Conservation (phyloP, 2,888 invertebrate species). For the Entomobrya proxima region DNA sequence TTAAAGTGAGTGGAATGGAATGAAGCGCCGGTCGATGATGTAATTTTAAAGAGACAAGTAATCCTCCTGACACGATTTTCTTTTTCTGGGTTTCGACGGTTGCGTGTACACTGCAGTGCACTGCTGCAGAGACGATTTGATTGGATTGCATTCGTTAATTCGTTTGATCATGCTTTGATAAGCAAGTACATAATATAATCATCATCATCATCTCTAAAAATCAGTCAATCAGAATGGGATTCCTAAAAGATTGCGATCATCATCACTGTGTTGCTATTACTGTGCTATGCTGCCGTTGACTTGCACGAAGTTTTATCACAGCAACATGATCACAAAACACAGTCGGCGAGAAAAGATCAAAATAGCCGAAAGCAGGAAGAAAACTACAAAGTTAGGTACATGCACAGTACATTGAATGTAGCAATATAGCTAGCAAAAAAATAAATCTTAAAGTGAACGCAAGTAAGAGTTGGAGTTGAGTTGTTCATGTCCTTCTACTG, state of each 20-base stretch:
- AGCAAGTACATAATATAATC: not conserved
- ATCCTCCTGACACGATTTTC: slow-evolving; percentile 46
- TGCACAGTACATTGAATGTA: not conserved
- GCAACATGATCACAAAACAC: not conserved
- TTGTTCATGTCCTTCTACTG: too few species aligned
- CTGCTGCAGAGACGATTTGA: too few species aligned
- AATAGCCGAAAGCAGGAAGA: slow-evolving; percentile 43
- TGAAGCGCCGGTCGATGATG: slow-evolving; percentile 8
- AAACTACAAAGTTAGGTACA: not conserved
- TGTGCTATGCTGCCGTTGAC: not conserved
- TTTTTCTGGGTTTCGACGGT: slow-evolving; percentile 1
- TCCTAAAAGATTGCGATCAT: slow-evolving; percentile 21
- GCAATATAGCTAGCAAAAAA: not conserved
- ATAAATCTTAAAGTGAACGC: too few species aligned
- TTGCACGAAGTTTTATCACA: not conserved
- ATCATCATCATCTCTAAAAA: not conserved
- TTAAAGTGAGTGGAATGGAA: slow-evolving; percentile 22
- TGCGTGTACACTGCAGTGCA: not conserved
- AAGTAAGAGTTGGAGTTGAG: too few species aligned
- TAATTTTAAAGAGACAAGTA: slow-evolving; percentile 39
- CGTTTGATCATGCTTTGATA: not conserved
- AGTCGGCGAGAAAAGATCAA: slow-evolving; percentile 14
- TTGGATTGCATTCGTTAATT: not conserved
- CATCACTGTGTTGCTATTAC: slow-evolving; percentile 12
- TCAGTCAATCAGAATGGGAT: not conserved